phyloP scores from a whole-genome alignment of 37 sponge, comb jelly and placozoan genomes.

The Theonella swinhoei region DNA sequence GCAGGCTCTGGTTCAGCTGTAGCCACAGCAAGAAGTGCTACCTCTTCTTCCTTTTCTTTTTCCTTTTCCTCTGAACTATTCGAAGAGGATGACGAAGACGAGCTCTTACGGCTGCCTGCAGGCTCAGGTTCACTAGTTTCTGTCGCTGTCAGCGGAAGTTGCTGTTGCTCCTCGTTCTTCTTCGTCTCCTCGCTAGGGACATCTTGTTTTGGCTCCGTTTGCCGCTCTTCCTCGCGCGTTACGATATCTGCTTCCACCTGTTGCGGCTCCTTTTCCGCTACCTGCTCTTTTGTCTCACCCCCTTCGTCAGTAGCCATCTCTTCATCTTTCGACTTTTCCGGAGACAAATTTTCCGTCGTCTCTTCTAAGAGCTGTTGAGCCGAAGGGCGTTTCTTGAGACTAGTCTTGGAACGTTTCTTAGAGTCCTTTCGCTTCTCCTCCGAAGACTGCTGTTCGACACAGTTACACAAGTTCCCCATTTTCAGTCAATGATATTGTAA shows the following conservation, averaged over 20 bases:
- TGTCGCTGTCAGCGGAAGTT: background rate
- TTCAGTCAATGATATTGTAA: background rate
- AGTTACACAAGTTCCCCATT: background rate
- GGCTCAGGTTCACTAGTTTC: background rate
- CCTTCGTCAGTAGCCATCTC: background rate
- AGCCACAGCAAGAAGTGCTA: background rate
- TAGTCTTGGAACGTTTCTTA: background rate
- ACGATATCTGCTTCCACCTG: background rate
- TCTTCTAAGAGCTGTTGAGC: background rate
- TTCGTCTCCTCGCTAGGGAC: background rate
- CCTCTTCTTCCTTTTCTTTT: background rate
- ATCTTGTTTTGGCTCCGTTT: background rate
- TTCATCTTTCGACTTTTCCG: background rate
- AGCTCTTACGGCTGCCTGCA: background rate
- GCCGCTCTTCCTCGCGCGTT: background rate
- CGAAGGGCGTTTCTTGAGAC: background rate
- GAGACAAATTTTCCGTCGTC: background rate
- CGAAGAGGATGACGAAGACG: background rate
- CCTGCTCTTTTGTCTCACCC: background rate
- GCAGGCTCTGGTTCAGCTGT: constrained; percentile 9
- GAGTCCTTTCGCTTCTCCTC: background rate
- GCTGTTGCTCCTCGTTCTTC: background rate
- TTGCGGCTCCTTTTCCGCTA: background rate
- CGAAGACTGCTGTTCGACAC: background rate
- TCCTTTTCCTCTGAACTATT: background rate